A percentile compares a stretch with the other conserved stretches of the same genome.
Conservation (phyloP, 2,113 vertebrate genomes). For the Colius striatus region DNA sequence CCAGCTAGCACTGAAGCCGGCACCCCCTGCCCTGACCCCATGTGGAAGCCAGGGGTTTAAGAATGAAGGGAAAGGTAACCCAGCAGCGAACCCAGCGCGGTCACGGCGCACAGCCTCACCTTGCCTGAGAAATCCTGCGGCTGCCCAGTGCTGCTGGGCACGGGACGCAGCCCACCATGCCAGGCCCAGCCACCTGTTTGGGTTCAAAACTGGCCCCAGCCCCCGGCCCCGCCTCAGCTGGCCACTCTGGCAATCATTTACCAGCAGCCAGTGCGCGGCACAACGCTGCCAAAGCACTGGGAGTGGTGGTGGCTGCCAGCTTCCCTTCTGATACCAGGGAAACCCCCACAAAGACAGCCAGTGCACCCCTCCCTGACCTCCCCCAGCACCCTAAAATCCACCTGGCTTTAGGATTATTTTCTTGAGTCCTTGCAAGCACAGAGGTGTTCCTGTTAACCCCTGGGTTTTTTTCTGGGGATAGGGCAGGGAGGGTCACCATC, state of each 20-base stretch:
- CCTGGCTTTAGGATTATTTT: background rate
- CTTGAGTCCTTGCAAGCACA: background rate
- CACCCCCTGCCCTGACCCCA: fast-evolving
- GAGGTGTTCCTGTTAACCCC: fast-evolving
- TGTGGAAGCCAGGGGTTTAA: background rate
- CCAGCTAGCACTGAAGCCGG: fast-evolving
- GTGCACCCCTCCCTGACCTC: background rate
- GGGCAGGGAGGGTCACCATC: background rate
- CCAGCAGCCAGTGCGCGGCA: background rate
- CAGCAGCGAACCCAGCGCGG: fast-evolving
- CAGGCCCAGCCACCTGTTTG: background rate
- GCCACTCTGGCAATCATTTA: background rate
- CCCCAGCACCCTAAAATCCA: background rate
- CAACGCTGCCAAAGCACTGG: background rate
- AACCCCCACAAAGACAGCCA: background rate
- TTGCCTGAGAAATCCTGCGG: background rate
- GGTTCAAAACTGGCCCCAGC: background rate
- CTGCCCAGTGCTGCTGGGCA: fast-evolving
- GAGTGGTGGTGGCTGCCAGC: background rate
- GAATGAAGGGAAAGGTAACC: background rate
- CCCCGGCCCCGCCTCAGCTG: fast-evolving
- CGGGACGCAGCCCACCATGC: background rate
- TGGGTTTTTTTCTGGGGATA: background rate
- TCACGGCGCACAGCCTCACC: background rate
- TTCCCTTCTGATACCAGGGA: no score